phyloP scores from a whole-genome alignment of 2,888 invertebrate genomes.

The Isoperla grammatica region DNA sequence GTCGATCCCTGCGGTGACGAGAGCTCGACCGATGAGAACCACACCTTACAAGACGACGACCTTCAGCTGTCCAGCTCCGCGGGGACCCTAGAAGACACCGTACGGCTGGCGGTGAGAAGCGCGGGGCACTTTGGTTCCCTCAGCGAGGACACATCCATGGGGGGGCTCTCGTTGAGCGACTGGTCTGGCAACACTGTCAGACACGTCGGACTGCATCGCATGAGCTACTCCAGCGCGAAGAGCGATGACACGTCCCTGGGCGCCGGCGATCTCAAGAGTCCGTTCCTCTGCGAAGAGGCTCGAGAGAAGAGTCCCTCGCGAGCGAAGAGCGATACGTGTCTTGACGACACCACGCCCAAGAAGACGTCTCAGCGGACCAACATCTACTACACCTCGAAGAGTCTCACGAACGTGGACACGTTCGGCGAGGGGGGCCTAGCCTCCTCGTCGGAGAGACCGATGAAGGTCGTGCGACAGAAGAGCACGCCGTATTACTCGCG shows the following conservation, averaged over 20 bases:
- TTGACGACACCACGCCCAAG: constrained; percentile 26
- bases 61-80: constrained; percentile 45
- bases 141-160: constrained; percentile 78
- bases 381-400: constrained; percentile 24
- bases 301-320: constrained; percentile 24
- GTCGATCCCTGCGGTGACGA: constrained; percentile 54
- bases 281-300: constrained; percentile 2
- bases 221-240: constrained; percentile 47
- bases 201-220: constrained; percentile 1
- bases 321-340: constrained; percentile 29
- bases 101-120: constrained; percentile 64
- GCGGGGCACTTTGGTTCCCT: constrained; percentile 57
- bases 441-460: constrained; percentile 42
- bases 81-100: constrained; percentile 75
- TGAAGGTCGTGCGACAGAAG: constrained; percentile 44
- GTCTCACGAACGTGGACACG: constrained; percentile 25
- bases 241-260: constrained; percentile 71
- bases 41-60: constrained; percentile 60
- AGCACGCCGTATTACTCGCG: constrained; percentile 67
- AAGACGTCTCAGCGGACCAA: neutral
- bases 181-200: constrained; percentile 84
- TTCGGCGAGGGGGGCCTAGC: constrained; percentile 17
- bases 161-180: constrained; percentile 74
- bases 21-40: constrained; percentile 61
- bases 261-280: neutral